A percentile compares a stretch with the other conserved stretches of the same genome.
phyloP scores from a whole-genome alignment of 2,113 vertebrate species.

The Gopherus flavomarginatus region DNA sequence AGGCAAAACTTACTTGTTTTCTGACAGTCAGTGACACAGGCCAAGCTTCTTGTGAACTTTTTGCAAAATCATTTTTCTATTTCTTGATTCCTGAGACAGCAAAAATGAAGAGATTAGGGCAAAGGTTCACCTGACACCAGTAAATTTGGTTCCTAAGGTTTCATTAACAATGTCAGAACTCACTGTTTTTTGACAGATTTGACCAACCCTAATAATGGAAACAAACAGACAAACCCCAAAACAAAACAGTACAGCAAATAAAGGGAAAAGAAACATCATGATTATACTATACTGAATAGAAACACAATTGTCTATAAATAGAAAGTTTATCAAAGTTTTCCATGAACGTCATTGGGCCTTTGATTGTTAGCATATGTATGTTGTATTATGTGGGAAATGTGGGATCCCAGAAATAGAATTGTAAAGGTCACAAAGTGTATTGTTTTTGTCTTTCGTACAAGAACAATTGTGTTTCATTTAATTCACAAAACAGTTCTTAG shows the following conservation, averaged over 20 bases:
- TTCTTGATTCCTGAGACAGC: background rate
- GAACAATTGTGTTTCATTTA: background rate
- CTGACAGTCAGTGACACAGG: background rate
- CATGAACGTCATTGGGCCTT: fast-evolving
- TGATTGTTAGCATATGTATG: no score
- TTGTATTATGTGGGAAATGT: fast-evolving
- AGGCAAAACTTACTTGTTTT: background rate
- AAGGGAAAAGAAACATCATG: background rate
- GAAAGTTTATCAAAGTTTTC: background rate
- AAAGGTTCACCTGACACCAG: background rate
- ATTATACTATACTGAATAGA: background rate
- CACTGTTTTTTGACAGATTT: background rate
- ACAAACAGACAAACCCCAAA: background rate
- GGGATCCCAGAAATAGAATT: background rate
- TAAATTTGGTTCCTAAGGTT: background rate
- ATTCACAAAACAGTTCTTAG: background rate
- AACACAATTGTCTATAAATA: background rate
- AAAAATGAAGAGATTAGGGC: background rate
- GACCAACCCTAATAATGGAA: background rate
- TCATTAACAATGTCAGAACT: background rate
- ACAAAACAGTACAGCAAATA: background rate
- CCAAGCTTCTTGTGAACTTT: fast-evolving
- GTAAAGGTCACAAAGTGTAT: fast-evolving
- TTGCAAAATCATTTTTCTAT: background rate
- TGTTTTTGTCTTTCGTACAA: fast-evolving